These are phyloP conservation scores for Nymphalis polychloros DNA, from an alignment of 2,888 invertebrate species.

Conservation along the genomic window DNA sequence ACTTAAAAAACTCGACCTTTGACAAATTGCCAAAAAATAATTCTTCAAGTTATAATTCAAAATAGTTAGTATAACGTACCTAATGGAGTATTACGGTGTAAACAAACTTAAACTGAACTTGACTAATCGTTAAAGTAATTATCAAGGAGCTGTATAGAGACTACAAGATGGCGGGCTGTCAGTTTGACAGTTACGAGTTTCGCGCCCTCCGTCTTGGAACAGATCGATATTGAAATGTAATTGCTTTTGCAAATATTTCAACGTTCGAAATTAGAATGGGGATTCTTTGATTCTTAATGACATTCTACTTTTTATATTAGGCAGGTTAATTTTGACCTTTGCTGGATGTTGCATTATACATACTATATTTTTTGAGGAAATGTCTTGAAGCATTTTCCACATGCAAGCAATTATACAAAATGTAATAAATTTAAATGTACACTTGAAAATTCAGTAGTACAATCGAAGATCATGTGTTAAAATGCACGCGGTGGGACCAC, in stretches of 20 bases:
- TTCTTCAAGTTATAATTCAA: background rate
- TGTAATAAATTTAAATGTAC: too few relatives aligned
- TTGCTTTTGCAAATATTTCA: conserved; percentile 19
- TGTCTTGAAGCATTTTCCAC: too few relatives aligned
- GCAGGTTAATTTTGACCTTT: background rate
- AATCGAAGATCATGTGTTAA: too few relatives aligned
- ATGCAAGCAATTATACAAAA: too few relatives aligned
- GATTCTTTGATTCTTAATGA: conserved; percentile 1
- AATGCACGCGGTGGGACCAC: too few relatives aligned
- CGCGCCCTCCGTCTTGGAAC: conserved; percentile 48
- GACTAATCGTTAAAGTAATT: conserved; percentile 74
- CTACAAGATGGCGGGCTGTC: conserved; percentile 72
- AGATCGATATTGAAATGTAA: conserved; percentile 36
- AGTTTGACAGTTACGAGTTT: conserved; percentile 71
- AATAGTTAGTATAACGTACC: background rate
- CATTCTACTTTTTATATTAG: background rate
- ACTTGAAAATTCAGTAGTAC: too few relatives aligned
- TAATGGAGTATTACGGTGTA: conserved; percentile 25
- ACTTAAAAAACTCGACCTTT: too few relatives aligned
- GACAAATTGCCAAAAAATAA: too few relatives aligned
- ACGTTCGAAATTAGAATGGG: conserved; percentile 4
- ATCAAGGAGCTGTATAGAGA: conserved; percentile 55
- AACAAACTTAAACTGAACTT: conserved; percentile 45
- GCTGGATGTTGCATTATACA: background rate
- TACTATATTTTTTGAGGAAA: too few relatives aligned